Evolutionary conservation across 2,888 invertebrate species (phyloP), one percentile per base, ranked within the genome.

Genomic region (Mesorhabditis belari): DNA sequence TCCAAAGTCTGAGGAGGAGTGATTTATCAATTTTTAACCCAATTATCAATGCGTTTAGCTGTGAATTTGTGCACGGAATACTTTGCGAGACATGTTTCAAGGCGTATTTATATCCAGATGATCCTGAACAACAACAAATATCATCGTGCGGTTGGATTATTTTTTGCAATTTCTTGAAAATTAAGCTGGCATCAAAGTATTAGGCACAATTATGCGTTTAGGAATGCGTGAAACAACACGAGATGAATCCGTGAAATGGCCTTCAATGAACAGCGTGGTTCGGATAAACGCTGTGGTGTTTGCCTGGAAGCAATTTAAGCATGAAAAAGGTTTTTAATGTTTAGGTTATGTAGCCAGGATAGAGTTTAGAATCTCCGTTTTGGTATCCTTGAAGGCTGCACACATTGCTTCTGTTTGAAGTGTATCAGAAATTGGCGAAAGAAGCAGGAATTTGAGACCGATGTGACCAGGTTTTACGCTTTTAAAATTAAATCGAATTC

Each of bases 361-460:
- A 12, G 17, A 19, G 21, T 51, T 55, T 29, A 82, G 67, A 60
- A 82, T 57, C 79, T 82, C 66, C 85, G 90, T 64, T 91, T 91
- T 81, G 91, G 91, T n/a, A 89, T 91, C 72, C 83, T 92, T 69
- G 88, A 90, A 29, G 88, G 89, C 81, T 91, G 91, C 81, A 88
- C 86, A 80, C 91, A 91, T 81, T 88, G 89, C 75, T 91, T 90
- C 82, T 91, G 91, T 77, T 83, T 91, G 61, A 85, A 86, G 62
- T 92, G 91, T 81, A 90, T 91, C 71, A 86, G 90, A 27, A 88
- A 87, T 74, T 91, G 91, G 91, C 85, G 91, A n/a, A 62, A 61
- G 9, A 66, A 64, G 3, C 64, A 68, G 5, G 65, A 68, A 5
- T 66, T 76, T 58, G 69, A 73, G 25, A 64, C 62, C 6, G 73